Evolutionary conservation across 2,797 vertebrate species (phyloP), one percentile per base, ranked within the genome.

Genomic region (Galaxias olidus): DNA sequence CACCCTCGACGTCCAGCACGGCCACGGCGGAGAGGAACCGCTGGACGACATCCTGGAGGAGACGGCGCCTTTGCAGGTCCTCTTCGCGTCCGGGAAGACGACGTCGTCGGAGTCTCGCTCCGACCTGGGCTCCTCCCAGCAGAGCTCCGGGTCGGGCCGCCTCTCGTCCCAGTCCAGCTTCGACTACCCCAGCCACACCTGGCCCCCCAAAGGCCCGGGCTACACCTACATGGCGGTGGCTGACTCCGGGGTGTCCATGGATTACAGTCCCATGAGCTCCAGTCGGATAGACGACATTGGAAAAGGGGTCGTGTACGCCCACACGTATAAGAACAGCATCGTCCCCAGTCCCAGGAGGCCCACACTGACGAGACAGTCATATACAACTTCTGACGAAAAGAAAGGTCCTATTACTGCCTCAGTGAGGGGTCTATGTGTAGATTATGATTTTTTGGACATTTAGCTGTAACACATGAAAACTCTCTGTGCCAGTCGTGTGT

Each of bases 201-300:
- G 90, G 76, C 81, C 83, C 0, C 58, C 73, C 10, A 90, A 87
- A 48, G 86, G 86, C 44, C 86, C 90, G 0, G 91, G 88, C 55
- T 94, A 94, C 78, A 78, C 90, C n/a, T 95, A 95, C 82, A 92
- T 94, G 75, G 80, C 92, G 15, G 92, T 93, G 45, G 93, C 94
- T 0, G 93, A 95, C 71, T 95, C 94, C 0, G 94, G 93, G 0
- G 92, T 95, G 46, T 96, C 92, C 1, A 91, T 94, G 66, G 93
- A 95, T 78, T 95, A 93, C 72, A 95, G 92, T 66, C 86, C 88
- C 2, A 91, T 91, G 83, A 90, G 73, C 48, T 87, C 84, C 15
- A 74, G 79, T 73, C 78, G 81, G 76, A 74, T 49, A 8, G 85
- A 86, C 0, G 87, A 88, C 56, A 59, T 83, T n/a, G 88, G 75